Percentiles rank a stretch among this genome's conserved stretches.
These are phyloP conservation scores for Aleadryas rufinucha DNA, from an alignment of 2,113 vertebrate species.

Conservation along the genomic window DNA sequence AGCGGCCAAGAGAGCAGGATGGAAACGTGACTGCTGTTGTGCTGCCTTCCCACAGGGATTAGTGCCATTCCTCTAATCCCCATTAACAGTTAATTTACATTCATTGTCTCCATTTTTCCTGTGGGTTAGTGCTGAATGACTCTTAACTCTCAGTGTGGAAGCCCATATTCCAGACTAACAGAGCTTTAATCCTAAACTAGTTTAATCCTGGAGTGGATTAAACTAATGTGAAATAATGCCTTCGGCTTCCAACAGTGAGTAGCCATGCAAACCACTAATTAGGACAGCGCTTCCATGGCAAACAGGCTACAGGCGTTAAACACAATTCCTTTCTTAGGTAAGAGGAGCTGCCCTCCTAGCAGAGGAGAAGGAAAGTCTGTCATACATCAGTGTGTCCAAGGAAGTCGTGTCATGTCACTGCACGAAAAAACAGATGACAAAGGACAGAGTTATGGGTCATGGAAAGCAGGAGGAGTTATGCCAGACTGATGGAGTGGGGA, in stretches of 20 bases:
- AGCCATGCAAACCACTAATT: not conserved
- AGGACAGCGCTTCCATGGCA: not conserved
- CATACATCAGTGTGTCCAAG: not conserved
- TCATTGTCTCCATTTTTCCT: not conserved
- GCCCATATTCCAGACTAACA: not conserved
- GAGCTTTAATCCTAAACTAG: not conserved
- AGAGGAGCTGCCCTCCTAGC: not conserved
- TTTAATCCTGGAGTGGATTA: constrained; percentile 2
- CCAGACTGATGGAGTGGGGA: not conserved
- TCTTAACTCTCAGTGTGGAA: not conserved
- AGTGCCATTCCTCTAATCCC: not conserved
- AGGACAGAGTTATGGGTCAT: not conserved
- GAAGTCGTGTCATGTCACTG: not conserved
- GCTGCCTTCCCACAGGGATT: constrained; percentile 8
- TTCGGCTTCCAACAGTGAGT: not conserved
- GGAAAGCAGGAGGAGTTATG: not conserved
- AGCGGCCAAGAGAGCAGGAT: not conserved
- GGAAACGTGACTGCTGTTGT: not conserved
- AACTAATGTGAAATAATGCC: not conserved
- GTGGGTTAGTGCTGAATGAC: not conserved
- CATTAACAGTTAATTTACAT: not conserved
- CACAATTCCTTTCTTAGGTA: not conserved
- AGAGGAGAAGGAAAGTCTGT: not conserved
- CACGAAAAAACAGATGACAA: not conserved
- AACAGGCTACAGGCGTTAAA: not conserved